Percentiles rank a stretch among this genome's conserved stretches.
These are phyloP conservation scores for Poecilia latipinna DNA, from an alignment of 2,113 vertebrate species.

Conservation along the genomic window DNA sequence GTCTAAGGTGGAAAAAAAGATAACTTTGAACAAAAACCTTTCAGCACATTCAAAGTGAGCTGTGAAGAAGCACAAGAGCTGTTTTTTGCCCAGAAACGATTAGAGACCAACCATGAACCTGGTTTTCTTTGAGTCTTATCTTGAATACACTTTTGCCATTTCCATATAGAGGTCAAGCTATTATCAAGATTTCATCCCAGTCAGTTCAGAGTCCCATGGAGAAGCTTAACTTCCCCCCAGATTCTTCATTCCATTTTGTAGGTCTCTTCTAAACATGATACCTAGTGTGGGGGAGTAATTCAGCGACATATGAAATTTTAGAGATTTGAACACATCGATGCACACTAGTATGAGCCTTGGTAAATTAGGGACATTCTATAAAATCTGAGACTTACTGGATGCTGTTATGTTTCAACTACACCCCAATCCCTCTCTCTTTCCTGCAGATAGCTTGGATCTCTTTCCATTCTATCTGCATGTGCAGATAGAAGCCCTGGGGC, in stretches of 20 bases:
- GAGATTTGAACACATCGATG: constrained; percentile 13
- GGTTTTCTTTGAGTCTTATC: constrained; percentile 40
- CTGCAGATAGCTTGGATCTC: no score
- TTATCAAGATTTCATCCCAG: constrained; percentile 60
- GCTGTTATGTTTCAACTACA: neutral
- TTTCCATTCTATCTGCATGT: no score
- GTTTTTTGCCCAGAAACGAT: constrained; percentile 15
- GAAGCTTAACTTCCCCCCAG: constrained; percentile 46
- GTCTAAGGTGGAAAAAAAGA: constrained; percentile 34
- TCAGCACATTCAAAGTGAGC: constrained; percentile 4
- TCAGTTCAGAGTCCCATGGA: constrained; percentile 37
- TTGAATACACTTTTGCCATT: constrained; percentile 55
- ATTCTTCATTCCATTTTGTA: constrained; percentile 43
- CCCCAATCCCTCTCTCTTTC: constrained; percentile 8
- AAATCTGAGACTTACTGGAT: constrained; percentile 53
- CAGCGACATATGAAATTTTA: constrained; percentile 5
- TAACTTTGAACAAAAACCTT: constrained; percentile 35
- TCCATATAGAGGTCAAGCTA: constrained; percentile 57
- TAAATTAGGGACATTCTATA: constrained; percentile 66
- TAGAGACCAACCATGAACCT: constrained; percentile 15
- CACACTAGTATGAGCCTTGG: constrained; percentile 65
- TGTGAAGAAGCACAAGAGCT: constrained; percentile 1
- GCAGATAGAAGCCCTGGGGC: constrained; percentile 16
- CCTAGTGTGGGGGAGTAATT: constrained; percentile 30
- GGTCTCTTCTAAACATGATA: constrained; percentile 24